phyloP scores from a whole-genome alignment of 2,113 vertebrate species.

The Macquaria ambigua region DNA sequence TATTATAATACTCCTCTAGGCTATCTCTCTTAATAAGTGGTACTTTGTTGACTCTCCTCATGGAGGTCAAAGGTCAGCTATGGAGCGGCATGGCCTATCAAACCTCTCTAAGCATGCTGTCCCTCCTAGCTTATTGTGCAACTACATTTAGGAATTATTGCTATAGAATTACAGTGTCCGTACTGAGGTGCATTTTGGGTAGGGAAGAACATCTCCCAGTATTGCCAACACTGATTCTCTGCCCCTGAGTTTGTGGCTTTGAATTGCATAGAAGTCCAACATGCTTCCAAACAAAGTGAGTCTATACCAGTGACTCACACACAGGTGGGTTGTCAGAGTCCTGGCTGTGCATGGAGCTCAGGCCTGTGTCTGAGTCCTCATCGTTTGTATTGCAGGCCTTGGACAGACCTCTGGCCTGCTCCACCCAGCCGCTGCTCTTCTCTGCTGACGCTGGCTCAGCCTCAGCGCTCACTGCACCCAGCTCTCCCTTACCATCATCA shows the following conservation, averaged over 20 bases:
- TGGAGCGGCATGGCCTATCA: constrained; percentile 8
- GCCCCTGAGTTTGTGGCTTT: constrained; percentile 68
- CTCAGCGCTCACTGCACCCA: constrained; percentile 15
- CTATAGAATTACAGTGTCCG: constrained; percentile 61
- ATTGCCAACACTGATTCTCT: constrained; percentile 62
- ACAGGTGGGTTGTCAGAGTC: constrained; percentile 93
- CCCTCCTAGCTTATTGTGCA: constrained; percentile 65
- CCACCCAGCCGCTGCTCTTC: constrained; percentile 84
- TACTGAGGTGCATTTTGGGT: constrained; percentile 51
- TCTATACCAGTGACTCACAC: constrained; percentile 93
- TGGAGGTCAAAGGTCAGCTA: constrained; percentile 60
- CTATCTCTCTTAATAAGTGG: constrained; percentile 31
- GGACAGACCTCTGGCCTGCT: constrained; percentile 87
- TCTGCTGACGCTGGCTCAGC: constrained; percentile 51
- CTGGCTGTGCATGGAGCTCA: constrained; percentile 99
- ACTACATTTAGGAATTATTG: constrained; percentile 70
- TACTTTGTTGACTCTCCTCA: constrained; percentile 39
- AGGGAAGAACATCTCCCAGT: constrained; percentile 35
- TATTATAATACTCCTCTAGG: constrained; percentile 41
- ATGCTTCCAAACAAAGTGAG: constrained; percentile 17
- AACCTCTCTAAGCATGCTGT: constrained; percentile 29
- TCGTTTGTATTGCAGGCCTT: constrained; percentile 88
- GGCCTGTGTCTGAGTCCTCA: constrained; percentile 96
- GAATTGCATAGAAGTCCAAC: constrained; percentile 48
- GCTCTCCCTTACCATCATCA: constrained; percentile 28